A percentile compares a stretch with the other conserved stretches of the same genome.
Conservation (phyloP, 2,113 vertebrate genomes). For the Misgurnus anguillicaudatus region DNA sequence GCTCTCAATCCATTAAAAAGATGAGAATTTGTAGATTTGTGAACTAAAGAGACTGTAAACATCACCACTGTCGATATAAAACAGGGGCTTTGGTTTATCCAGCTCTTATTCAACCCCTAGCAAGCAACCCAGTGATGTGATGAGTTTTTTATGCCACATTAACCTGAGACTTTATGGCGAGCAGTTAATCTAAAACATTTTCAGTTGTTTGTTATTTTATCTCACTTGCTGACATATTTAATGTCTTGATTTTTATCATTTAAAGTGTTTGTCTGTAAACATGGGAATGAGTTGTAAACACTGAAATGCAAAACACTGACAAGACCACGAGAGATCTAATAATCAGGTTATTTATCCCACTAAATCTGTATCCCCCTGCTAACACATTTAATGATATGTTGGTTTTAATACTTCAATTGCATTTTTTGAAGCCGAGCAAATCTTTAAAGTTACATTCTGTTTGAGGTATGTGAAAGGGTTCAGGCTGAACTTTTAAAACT, state of each 20-base stretch:
- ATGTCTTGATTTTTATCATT: too few relatives aligned
- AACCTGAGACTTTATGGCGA: slow-evolving; percentile 40
- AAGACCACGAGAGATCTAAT: neutral
- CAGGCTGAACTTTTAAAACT: slow-evolving; percentile 15
- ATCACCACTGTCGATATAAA: neutral
- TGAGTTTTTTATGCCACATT: neutral
- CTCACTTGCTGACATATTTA: neutral
- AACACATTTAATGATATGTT: neutral
- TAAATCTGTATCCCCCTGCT: neutral
- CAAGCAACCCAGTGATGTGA: neutral
- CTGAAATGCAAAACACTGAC: slow-evolving; percentile 3
- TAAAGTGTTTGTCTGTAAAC: slow-evolving; percentile 32
- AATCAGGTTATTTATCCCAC: slow-evolving; percentile 10
- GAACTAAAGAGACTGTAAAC: slow-evolving; percentile 21
- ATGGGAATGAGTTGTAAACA: slow-evolving; percentile 18
- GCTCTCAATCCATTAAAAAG: neutral
- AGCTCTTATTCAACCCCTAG: neutral
- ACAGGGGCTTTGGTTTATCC: neutral
- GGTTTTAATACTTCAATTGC: neutral
- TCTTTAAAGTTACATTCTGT: neutral
- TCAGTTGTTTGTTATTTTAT: neutral
- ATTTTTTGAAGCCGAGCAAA: neutral
- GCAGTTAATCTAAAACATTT: neutral
- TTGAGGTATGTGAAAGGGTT: slow-evolving; percentile 1
- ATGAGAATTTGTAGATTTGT: neutral